Evolutionary conservation across 2,888 invertebrate genomes (phyloP), one percentile per base, ranked within the genome.

Genomic region (Rhodophaea formosa): DNA sequence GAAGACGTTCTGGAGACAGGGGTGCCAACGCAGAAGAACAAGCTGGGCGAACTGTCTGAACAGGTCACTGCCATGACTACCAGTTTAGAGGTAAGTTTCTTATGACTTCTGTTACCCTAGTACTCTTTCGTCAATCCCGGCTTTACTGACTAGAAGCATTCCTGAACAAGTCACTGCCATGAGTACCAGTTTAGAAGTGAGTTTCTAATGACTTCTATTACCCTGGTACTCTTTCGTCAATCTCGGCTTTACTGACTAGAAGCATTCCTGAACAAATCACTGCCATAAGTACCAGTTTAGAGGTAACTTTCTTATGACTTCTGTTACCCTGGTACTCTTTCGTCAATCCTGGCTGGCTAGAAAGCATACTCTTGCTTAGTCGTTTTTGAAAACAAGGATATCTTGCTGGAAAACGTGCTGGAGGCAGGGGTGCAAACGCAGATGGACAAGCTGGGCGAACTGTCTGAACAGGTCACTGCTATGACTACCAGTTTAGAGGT

Each of bases 11-110:
- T 92, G 60, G 92, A 92, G 56, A 68, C 84, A 10, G 97, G 97
- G 64, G 92, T 98, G 16, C 97, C 98, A 72, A 96, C 96, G 3
- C 92, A 97, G 64, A 96, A 96, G 70, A 97, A 98, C 76, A 93
- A 97, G 30, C 84, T 99, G 7, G 95, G 96, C 72, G 97, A 97
- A 0, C 92, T 97, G 69, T 94, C 97, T 0, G 96, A 96, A 64
- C 96, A 97, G 5, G 94, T 95, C 60, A 91, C 97, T 0, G 96
- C 98, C 0, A 86, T 91, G 84, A 87, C 89, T 0, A 82, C 84
- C 1, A 89, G 90, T 53, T 69, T 91, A 7, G 86, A 88, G 77
- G 91, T 89, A 23, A 64, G 63, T 23, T 43, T 44, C 16, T 44
- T 44, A 16, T 15, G 8, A 44, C 10, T 16, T 44, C 7, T 44